Evolutionary conservation across 2,113 vertebrate genomes (phyloP), one percentile per base, ranked within the genome.

Genomic region (Chaetops frenatus): DNA sequence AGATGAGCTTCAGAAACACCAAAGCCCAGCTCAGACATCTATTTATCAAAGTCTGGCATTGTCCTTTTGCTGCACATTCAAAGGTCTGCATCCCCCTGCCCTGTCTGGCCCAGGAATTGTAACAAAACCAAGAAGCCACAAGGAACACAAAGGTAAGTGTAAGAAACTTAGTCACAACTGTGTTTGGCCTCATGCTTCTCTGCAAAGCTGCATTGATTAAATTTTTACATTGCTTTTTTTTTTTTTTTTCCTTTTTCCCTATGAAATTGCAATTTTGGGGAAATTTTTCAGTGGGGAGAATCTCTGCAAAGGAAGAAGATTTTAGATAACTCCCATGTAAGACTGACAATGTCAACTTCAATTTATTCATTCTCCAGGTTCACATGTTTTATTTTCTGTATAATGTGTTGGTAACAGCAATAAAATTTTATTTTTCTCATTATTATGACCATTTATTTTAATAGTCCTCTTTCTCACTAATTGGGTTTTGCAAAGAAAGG

Each of bases 91-190:
- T 47, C 47, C 17, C 73, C 57, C 47, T 67, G 33, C 25, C 44
- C 35, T 1, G 3, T 12, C n/a, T 57, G n/a, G 5, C 64, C 40
- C 18, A 23, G 72, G 36, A 40, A 0, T 1, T 4, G 7, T 42
- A 33, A 85, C 47, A 61, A 66, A 45, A 17, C 0, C 29, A 48
- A 33, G 36, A 33, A 28, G 14, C 16, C 54, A 40, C 25, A 42
- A 35, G 25, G 12, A 82, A 47, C 11, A 3, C 53, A 48, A 61
- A 57, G 0, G 4, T 79, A 66, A 81, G 78, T 9, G 10, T 20
- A 12, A 38, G 38, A 83, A 86, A 38, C 7, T 15, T 33, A 62
- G 36, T 50, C 74, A 36, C 33, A 60, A 38, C n/a, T 38, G 20
- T 25, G 18, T 86, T 29, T 20, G 27, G 31, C 38, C 56, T 78